Evolutionary conservation across 2,113 vertebrate genomes (phyloP).

Genomic region (Peromyscus leucopus): DNA sequence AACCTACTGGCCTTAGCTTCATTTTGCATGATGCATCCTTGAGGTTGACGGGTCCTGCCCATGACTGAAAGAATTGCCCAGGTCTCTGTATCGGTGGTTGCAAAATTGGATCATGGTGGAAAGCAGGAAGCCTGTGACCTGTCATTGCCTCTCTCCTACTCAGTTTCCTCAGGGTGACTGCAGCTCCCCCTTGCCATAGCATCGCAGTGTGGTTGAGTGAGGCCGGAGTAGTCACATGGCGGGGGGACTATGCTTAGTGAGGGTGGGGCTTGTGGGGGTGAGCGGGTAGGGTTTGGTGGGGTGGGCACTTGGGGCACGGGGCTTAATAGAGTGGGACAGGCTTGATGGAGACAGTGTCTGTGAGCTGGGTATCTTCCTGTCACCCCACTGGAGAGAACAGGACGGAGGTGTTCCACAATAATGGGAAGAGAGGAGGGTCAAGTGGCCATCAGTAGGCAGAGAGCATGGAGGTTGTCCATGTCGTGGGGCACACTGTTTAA

Average conservation of each 20-base stretch:
- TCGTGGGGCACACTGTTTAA: neutral
- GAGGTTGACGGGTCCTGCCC: too few relatives aligned
- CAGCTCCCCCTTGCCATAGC: neutral
- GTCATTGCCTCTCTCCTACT: neutral
- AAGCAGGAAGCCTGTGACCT: neutral
- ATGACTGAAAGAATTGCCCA: neutral
- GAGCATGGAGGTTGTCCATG: neutral
- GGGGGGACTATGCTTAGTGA: neutral
- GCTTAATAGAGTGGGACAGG: neutral
- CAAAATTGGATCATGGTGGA: neutral
- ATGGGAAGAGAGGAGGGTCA: neutral
- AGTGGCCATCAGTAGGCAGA: neutral
- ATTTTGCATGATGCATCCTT: fast-evolving
- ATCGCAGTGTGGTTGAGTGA: fast-evolving
- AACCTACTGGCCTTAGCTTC: too few relatives aligned
- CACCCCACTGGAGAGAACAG: neutral
- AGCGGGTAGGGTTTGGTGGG: neutral
- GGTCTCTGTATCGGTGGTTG: neutral
- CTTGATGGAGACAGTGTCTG: neutral
- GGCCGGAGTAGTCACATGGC: neutral
- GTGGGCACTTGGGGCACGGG: too few relatives aligned
- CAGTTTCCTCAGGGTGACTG: neutral
- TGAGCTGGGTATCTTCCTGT: neutral
- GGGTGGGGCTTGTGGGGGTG: fast-evolving
- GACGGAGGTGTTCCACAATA: neutral